A percentile compares a stretch with the other conserved stretches of the same genome.
Evolutionary conservation across 2,888 invertebrate species (phyloP).

Genomic region (Cylloceria caligata): DNA sequence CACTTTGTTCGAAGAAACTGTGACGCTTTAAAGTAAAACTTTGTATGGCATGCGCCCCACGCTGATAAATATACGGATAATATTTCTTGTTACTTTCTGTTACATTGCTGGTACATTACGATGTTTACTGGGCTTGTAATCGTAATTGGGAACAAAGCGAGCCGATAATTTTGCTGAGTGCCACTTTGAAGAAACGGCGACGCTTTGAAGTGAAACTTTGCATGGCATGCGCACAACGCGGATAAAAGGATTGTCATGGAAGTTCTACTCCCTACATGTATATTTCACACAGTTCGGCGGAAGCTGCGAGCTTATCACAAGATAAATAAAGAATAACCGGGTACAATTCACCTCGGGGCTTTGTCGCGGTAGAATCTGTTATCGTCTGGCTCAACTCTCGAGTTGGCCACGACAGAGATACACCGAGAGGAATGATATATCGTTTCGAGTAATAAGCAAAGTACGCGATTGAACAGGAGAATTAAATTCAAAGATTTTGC

Average conservation of each 20-base stretch:
- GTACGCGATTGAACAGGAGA: conserved; percentile 8
- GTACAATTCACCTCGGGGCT: conserved; percentile 9
- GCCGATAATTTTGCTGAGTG: background rate
- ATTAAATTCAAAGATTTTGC: conserved; percentile 9
- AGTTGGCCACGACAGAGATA: conserved; percentile 11
- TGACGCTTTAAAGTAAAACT: background rate
- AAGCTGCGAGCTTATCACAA: background rate
- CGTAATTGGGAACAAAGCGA: background rate
- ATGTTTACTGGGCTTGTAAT: no score
- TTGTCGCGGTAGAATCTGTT: conserved; percentile 33
- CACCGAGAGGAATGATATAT: background rate
- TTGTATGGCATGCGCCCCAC: background rate
- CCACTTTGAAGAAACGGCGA: background rate
- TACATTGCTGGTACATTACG: no score
- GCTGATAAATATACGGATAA: no score
- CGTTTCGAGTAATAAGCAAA: conserved; percentile 31
- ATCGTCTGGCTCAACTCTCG: conserved; percentile 21
- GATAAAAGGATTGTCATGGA: conserved; percentile 17
- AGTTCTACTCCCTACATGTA: background rate
- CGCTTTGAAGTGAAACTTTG: background rate
- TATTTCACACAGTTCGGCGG: background rate
- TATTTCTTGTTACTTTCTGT: no score
- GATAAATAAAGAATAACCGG: conserved; percentile 19
- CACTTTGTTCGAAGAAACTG: background rate
- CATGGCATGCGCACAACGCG: background rate